These are phyloP conservation scores for Lacerta viridis DNA, from an alignment of 2,797 vertebrate genomes.

Conservation along the genomic window DNA sequence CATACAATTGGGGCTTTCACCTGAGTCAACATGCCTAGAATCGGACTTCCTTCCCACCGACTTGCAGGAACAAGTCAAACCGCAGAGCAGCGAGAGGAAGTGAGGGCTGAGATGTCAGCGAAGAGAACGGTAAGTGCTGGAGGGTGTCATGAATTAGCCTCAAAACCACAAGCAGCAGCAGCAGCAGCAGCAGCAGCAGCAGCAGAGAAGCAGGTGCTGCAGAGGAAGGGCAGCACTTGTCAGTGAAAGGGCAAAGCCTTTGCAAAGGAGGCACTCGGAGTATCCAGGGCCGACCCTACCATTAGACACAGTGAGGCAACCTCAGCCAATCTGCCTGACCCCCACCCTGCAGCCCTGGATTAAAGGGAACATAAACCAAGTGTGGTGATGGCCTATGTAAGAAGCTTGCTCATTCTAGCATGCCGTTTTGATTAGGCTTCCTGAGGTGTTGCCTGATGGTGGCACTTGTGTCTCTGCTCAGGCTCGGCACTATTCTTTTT, in stretches of 20 bases:
- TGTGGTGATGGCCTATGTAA: neutral
- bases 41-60: neutral
- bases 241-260: neutral
- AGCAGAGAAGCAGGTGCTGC: conserved; percentile 6
- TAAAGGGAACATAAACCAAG: no score
- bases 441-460: neutral
- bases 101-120: conserved; percentile 10
- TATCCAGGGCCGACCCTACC: neutral
- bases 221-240: neutral
- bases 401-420: no score
- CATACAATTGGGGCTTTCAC: neutral
- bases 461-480: neutral
- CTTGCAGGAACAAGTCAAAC: conserved; percentile 21
- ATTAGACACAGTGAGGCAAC: neutral
- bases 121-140: conserved; percentile 2
- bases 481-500: neutral
- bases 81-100: neutral
- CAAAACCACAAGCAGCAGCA: conserved; percentile 28
- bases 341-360: no score
- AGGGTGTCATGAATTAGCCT: conserved; percentile 8
- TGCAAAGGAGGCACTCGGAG: neutral
- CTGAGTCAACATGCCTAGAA: neutral
- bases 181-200: no score
- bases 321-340: neutral
- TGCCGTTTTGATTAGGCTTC: neutral